These are phyloP conservation scores for Hydrocynus forskahlii DNA, from an alignment of 2,797 vertebrate genomes.

Conservation along the genomic window DNA sequence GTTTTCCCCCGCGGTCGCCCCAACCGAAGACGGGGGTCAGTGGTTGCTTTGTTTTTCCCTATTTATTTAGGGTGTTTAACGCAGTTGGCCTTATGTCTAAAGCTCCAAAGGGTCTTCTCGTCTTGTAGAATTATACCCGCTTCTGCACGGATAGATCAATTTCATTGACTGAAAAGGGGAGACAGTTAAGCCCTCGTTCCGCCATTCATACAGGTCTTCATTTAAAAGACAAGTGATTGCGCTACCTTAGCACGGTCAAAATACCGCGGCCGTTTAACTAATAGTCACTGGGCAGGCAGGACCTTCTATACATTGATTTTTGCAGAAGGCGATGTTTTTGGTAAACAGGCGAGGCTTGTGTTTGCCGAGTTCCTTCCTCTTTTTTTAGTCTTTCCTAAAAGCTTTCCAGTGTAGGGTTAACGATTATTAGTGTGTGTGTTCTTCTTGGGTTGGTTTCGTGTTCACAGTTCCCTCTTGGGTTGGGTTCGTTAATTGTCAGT, in stretches of 20 bases:
- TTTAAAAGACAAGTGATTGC: constrained; percentile 77
- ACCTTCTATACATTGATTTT: constrained; percentile 62
- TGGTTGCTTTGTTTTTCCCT: background rate
- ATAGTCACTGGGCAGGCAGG: constrained; percentile 72
- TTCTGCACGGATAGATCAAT: constrained; percentile 72
- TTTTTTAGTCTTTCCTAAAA: constrained; percentile 61
- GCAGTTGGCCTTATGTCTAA: constrained; percentile 48
- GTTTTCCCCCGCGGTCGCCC: constrained; percentile 67
- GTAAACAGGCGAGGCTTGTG: constrained; percentile 73
- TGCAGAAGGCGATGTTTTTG: constrained; percentile 76
- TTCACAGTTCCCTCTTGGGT: constrained; percentile 30
- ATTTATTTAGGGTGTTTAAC: background rate
- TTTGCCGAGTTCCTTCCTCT: constrained; percentile 77
- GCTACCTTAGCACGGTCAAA: constrained; percentile 76
- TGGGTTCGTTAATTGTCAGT: constrained; percentile 59
- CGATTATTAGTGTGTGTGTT: background rate
- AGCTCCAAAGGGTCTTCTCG: constrained; percentile 80
- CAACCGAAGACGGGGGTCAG: constrained; percentile 65
- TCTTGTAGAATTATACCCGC: constrained; percentile 59
- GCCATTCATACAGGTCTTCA: constrained; percentile 74
- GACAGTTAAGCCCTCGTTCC: constrained; percentile 69
- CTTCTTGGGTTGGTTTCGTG: constrained; percentile 42
- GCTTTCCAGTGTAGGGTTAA: constrained; percentile 23
- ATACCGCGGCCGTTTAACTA: constrained; percentile 71
- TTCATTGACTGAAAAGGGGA: constrained; percentile 68